A percentile compares a stretch with the other conserved stretches of the same genome.
Evolutionary conservation across 2,888 invertebrate genomes (phyloP).

Genomic region (Acrobasis suavella): DNA sequence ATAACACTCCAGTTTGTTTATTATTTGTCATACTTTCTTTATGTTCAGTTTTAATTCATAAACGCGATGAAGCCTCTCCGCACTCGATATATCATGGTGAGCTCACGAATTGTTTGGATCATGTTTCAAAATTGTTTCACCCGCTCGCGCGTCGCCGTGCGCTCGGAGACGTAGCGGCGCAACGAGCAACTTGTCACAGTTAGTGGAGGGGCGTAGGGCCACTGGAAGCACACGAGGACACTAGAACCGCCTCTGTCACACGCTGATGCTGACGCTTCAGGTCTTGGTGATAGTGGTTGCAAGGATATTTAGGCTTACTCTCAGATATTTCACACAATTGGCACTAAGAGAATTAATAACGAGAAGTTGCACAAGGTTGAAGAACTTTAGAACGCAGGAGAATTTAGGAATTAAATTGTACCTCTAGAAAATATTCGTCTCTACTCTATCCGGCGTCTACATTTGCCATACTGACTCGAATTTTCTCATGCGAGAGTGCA

Average conservation of each 20-base stretch:
- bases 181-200: conserved; percentile 27
- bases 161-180: conserved; percentile 28
- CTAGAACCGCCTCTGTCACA: conserved; percentile 57
- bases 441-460: too few species aligned
- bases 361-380: not conserved
- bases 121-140: conserved; percentile 49
- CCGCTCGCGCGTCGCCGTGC: conserved; percentile 39
- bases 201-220: conserved; percentile 50
- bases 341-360: not conserved
- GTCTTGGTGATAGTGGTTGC: conserved; percentile 13
- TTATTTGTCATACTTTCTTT: conserved; percentile 73
- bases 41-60: conserved; percentile 73
- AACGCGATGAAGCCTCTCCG: conserved; percentile 74
- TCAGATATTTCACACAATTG: not conserved
- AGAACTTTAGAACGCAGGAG: too few species aligned
- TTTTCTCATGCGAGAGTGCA: too few species aligned
- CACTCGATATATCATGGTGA: conserved; percentile 69
- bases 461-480: too few species aligned
- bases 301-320: conserved; percentile 32
- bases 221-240: conserved; percentile 80
- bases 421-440: too few species aligned
- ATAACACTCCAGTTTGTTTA: conserved; percentile 80
- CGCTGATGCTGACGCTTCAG: conserved; percentile 43
- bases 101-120: conserved; percentile 65
- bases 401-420: too few species aligned